These are phyloP conservation scores for Brachionus paranguensis DNA, from an alignment of 1,140 invertebrate species.

Conservation along the genomic window DNA sequence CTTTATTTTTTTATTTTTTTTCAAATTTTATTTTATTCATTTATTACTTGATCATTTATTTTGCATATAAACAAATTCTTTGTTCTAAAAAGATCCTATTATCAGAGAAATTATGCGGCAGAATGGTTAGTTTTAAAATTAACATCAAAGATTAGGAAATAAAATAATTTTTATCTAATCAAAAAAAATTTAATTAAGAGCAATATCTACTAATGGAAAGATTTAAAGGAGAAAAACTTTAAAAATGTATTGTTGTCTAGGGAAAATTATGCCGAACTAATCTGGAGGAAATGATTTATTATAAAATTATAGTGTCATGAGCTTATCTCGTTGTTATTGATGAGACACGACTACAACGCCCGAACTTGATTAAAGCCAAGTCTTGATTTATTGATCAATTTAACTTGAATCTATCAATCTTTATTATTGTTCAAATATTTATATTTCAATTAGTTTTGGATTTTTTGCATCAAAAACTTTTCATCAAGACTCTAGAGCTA, in stretches of 20 bases:
- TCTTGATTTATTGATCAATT: neutral
- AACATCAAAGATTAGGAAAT: neutral
- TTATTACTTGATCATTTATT: neutral
- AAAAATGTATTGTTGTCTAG: neutral
- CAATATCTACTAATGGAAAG: neutral
- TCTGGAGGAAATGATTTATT: neutral
- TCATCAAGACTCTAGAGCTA: neutral
- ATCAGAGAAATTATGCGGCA: neutral
- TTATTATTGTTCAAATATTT: constrained; percentile 4
- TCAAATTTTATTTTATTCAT: neutral
- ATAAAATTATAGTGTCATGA: neutral
- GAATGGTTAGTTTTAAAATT: neutral
- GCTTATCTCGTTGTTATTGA: neutral
- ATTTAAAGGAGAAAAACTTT: neutral
- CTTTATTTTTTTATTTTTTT: too few species aligned
- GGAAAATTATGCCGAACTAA: neutral
- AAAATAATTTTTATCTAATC: neutral
- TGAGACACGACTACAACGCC: neutral
- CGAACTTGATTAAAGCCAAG: neutral
- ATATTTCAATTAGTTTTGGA: neutral
- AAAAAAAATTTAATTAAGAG: neutral
- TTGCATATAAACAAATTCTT: neutral
- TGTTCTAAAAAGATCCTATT: neutral
- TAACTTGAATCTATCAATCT: neutral
- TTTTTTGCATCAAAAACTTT: neutral